Conservation (phyloP, 2,888 invertebrate species). For the Osmoderma eremita region DNA sequence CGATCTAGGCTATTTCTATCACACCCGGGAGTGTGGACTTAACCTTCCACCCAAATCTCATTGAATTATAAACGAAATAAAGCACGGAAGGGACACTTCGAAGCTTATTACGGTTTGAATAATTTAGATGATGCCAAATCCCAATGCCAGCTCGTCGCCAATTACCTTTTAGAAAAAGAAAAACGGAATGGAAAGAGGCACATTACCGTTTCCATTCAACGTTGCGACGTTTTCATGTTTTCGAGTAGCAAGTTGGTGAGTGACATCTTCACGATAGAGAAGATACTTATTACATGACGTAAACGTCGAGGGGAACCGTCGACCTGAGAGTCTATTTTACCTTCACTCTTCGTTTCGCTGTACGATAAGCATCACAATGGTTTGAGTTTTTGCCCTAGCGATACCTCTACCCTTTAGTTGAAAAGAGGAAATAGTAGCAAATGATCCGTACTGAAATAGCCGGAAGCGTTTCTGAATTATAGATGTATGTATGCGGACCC, state of each 20-base stretch:
- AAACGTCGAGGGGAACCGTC: not conserved
- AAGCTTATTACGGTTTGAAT: conserved; percentile 33
- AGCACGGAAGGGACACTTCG: conserved; percentile 31
- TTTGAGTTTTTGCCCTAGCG: conserved; percentile 1
- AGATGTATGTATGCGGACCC: conserved; percentile 16
- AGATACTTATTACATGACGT: conserved; percentile 21
- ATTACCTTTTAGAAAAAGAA: conserved; percentile 13
- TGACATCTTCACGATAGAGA: conserved; percentile 26
- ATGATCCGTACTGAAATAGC: conserved; percentile 29
- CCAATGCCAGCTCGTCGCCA: conserved; percentile 26
- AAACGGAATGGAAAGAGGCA: not conserved
- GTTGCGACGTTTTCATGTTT: conserved; percentile 4
- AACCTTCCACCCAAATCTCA: conserved; percentile 23
- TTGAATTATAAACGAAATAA: conserved; percentile 36
- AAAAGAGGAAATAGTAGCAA: conserved; percentile 19
- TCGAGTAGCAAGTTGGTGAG: conserved; percentile 10
- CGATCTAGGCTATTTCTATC: too few species aligned
- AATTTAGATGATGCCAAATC: conserved; percentile 35
- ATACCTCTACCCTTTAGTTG: not conserved
- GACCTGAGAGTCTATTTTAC: conserved; percentile 24
- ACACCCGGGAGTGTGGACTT: not conserved
- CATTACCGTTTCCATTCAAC: not conserved
- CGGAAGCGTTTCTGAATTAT: conserved; percentile 30
- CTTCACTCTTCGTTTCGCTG: conserved; percentile 9
- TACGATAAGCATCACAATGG: conserved; percentile 24